These are phyloP conservation scores for Synergus itoensis DNA, from an alignment of 2,888 invertebrate genomes.

Conservation along the genomic window DNA sequence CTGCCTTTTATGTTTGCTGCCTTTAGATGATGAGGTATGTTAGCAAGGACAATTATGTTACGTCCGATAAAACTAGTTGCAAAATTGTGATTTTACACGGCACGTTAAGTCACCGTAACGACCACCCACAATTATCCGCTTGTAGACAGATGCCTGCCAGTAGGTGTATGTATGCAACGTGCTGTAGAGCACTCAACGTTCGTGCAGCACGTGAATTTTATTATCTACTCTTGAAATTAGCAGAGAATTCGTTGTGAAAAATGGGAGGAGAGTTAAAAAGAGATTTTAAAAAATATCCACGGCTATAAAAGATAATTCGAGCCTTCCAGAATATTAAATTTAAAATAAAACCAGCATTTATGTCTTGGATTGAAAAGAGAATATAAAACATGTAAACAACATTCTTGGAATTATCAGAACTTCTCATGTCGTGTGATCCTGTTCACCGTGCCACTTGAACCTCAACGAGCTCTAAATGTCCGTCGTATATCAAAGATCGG, in stretches of 20 bases:
- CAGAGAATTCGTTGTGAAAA: background rate
- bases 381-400: background rate
- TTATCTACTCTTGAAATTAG: background rate
- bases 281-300: background rate
- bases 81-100: constrained; percentile 72
- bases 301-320: constrained; percentile 28
- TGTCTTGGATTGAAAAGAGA: background rate
- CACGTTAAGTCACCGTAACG: constrained; percentile 67
- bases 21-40: constrained; percentile 32
- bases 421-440: background rate
- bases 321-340: constrained; percentile 3
- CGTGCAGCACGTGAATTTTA: constrained; percentile 1
- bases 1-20: background rate
- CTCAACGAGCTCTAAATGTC: constrained; percentile 48
- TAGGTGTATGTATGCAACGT: background rate
- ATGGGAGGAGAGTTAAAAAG: background rate
- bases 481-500: constrained; percentile 48
- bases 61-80: constrained; percentile 64
- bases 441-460: constrained; percentile 42
- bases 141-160: constrained; percentile 44
- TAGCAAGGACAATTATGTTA: constrained; percentile 62
- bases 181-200: background rate
- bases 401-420: background rate
- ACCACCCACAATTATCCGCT: constrained; percentile 69
- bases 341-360: background rate